Evolutionary conservation across 1,140 invertebrate genomes (phyloP).

Genomic region (Fopius arisanus): DNA sequence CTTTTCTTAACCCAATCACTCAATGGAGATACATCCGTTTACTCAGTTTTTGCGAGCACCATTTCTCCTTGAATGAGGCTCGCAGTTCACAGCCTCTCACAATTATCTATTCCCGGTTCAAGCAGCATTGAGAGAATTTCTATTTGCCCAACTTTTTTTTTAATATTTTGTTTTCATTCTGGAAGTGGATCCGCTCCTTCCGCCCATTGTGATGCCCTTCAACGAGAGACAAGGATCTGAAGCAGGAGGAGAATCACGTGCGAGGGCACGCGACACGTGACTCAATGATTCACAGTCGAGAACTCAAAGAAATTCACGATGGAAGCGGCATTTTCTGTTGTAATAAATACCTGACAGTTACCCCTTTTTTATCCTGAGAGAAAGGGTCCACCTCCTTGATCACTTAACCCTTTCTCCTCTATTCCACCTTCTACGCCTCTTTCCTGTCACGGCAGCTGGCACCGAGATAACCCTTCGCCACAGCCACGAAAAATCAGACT

Average conservation of each 20-base stretch:
- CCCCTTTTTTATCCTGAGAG: not conserved
- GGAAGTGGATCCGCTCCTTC: not conserved
- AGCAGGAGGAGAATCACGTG: conserved; percentile 40
- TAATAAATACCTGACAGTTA: not conserved
- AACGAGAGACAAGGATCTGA: not conserved
- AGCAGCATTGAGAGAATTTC: not conserved
- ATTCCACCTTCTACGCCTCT: conserved; percentile 19
- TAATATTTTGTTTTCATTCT: conserved; percentile 3
- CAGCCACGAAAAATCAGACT: not conserved
- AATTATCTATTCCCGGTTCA: no score
- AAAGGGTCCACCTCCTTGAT: not conserved
- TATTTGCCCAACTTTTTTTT: not conserved
- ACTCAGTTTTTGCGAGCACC: no score
- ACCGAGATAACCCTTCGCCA: conserved; percentile 6
- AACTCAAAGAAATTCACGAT: conserved; percentile 5
- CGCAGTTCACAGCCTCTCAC: no score
- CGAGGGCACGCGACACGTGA: conserved; percentile 52
- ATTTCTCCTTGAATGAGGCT: no score
- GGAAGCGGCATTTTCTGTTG: conserved; percentile 7
- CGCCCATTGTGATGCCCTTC: not conserved
- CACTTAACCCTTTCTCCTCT: conserved; percentile 12
- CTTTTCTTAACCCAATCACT: no score
- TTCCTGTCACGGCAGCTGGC: conserved; percentile 24
- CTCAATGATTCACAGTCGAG: conserved; percentile 31
- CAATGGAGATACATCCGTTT: no score